Conservation (phyloP, 2,888 invertebrate genomes). For the Patella ulyssiponensis region DNA sequence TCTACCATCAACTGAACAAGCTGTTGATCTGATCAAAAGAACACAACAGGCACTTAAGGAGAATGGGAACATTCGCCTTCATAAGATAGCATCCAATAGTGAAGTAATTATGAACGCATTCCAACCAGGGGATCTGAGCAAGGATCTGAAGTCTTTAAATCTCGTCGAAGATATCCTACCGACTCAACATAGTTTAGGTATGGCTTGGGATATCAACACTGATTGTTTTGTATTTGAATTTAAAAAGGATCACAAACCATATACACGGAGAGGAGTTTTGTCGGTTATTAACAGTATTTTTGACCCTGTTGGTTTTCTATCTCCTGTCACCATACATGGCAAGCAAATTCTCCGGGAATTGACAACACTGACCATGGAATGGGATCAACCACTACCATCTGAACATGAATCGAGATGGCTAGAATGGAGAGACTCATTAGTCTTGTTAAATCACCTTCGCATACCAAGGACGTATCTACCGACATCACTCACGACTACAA, state of each 20-base stretch:
- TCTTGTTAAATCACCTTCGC: background rate
- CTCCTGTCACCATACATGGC: conserved; percentile 19
- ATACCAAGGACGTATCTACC: conserved; percentile 23
- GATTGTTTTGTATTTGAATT: background rate
- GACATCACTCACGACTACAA: background rate
- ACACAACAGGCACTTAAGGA: conserved; percentile 34
- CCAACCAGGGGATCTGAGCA: conserved; percentile 23
- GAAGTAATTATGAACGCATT: conserved; percentile 27
- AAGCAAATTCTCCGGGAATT: too few species aligned
- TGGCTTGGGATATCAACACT: conserved; percentile 18
- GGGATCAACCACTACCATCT: too few species aligned
- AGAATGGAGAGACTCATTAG: too few species aligned
- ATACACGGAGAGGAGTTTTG: conserved; percentile 24
- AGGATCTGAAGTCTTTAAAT: conserved; percentile 21
- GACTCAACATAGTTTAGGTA: conserved; percentile 18
- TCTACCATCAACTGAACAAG: conserved; percentile 23
- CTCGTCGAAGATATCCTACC: background rate
- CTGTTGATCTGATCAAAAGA: conserved; percentile 32
- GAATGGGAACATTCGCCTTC: conserved; percentile 34
- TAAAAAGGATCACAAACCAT: conserved; percentile 15
- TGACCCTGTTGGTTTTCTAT: conserved; percentile 25
- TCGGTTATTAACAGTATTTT: conserved; percentile 26
- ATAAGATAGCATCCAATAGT: conserved; percentile 44
- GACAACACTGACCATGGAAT: too few species aligned
- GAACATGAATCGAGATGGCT: too few species aligned